Conservation (phyloP, 1,140 invertebrate species). For the Pseudomyrmex cubaensis region DNA sequence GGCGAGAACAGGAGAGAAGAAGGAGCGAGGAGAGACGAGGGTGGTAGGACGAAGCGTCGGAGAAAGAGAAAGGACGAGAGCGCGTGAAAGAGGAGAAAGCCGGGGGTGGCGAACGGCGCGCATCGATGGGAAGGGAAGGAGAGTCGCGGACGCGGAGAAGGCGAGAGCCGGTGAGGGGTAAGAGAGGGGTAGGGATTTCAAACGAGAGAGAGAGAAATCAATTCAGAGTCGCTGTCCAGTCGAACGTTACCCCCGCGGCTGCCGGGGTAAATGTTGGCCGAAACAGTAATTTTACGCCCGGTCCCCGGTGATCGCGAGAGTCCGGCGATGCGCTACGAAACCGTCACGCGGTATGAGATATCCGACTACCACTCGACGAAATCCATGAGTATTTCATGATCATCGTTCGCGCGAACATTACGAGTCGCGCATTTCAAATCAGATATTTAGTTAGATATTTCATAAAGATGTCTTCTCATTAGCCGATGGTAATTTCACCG, state of each 20-base stretch:
- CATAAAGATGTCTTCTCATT: conserved; percentile 37
- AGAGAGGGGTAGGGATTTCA: conserved; percentile 79
- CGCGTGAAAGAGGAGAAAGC: conserved; percentile 64
- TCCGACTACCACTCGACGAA: conserved; percentile 62
- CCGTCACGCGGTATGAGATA: conserved; percentile 71
- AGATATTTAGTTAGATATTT: conserved; percentile 53
- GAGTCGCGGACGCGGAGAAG: conserved; percentile 68
- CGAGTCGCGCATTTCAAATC: conserved; percentile 27
- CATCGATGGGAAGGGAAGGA: conserved; percentile 48
- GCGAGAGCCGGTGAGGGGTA: conserved; percentile 57
- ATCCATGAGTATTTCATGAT: conserved; percentile 69
- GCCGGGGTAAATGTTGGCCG: conserved; percentile 83
- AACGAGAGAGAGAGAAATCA: conserved; percentile 80
- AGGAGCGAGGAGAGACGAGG: conserved; percentile 16
- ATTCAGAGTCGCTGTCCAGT: conserved; percentile 83
- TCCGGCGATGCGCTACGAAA: conserved; percentile 80
- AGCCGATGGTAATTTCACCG: conserved; percentile 24
- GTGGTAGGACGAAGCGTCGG: conserved; percentile 42
- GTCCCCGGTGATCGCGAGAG: conserved; percentile 73
- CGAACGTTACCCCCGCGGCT: conserved; percentile 79
- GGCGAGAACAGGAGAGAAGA: conserved; percentile 42
- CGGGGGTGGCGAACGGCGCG: conserved; percentile 55
- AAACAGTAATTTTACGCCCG: conserved; percentile 84
- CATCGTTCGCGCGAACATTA: conserved; percentile 7
- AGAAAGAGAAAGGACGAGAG: conserved; percentile 52